Percentiles rank a stretch among this genome's conserved stretches.
Evolutionary conservation across 2,113 vertebrate genomes (phyloP).

Genomic region (Ginglymostoma cirratum): DNA sequence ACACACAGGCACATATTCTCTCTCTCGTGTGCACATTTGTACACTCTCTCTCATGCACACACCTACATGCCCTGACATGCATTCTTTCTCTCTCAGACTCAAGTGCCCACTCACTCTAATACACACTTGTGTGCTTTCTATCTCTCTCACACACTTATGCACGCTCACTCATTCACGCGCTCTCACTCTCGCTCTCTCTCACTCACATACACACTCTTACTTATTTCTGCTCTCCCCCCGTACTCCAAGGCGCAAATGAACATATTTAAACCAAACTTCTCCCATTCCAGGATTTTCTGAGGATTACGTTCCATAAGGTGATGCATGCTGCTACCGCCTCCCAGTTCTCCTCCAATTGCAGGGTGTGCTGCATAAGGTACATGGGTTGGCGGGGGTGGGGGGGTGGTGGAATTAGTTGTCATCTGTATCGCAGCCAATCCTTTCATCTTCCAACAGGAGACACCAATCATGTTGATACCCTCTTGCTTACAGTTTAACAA

Average conservation of each 20-base stretch:
- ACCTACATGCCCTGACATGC: too few species aligned
- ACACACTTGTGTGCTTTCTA: too few species aligned
- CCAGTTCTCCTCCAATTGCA: not conserved
- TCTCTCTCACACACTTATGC: not conserved
- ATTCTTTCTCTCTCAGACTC: too few species aligned
- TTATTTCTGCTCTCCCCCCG: not conserved
- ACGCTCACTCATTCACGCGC: too few species aligned
- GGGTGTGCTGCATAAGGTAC: too few species aligned
- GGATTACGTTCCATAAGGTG: not conserved
- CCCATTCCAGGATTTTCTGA: not conserved
- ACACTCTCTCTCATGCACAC: too few species aligned
- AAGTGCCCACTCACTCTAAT: too few species aligned
- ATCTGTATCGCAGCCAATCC: not conserved
- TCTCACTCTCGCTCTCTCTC: not conserved
- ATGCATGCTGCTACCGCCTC: too few species aligned
- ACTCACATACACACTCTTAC: not conserved
- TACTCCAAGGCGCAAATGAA: not conserved
- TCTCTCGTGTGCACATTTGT: too few species aligned
- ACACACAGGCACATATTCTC: too few species aligned
- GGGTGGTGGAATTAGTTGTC: too few species aligned
- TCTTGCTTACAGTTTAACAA: not conserved
- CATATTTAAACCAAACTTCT: not conserved
- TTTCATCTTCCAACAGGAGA: not conserved
- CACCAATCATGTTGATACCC: not conserved
- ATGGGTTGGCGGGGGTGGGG: too few species aligned